Evolutionary conservation across 2,888 invertebrate species (phyloP).

Genomic region (Baronia brevicornis): DNA sequence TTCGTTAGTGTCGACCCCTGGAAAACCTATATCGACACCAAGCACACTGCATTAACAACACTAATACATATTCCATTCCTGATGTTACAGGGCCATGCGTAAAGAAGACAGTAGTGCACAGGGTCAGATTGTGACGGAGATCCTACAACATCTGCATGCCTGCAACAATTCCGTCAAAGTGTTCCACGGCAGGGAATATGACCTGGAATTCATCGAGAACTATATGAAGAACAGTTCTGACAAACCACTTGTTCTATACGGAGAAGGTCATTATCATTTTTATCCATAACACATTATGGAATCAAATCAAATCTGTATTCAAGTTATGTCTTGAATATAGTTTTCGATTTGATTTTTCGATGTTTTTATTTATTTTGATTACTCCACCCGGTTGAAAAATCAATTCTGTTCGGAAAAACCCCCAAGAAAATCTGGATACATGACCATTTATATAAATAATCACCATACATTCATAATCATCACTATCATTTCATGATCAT

Average conservation of each 20-base stretch:
- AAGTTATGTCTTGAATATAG: background rate
- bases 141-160: constrained; percentile 95
- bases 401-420: no score
- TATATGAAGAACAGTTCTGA: constrained; percentile 91
- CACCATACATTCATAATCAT: no score
- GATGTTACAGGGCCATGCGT: constrained; percentile 89
- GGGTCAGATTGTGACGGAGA: constrained; percentile 94
- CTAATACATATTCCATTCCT: no score
- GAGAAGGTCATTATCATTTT: constrained; percentile 80
- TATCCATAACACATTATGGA: background rate
- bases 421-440: no score
- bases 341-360: background rate
- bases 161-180: constrained; percentile 95
- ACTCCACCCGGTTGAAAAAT: no score
- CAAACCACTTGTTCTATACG: constrained; percentile 93
- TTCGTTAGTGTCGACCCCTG: no score
- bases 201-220: constrained; percentile 84
- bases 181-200: constrained; percentile 94
- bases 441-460: no score
- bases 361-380: background rate
- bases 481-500: no score
- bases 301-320: background rate
- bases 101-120: constrained; percentile 96
- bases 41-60: no score
- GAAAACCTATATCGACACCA: no score